These are phyloP conservation scores for Chromobotia macracanthus DNA, from an alignment of 2,797 vertebrate species.

Conservation along the genomic window DNA sequence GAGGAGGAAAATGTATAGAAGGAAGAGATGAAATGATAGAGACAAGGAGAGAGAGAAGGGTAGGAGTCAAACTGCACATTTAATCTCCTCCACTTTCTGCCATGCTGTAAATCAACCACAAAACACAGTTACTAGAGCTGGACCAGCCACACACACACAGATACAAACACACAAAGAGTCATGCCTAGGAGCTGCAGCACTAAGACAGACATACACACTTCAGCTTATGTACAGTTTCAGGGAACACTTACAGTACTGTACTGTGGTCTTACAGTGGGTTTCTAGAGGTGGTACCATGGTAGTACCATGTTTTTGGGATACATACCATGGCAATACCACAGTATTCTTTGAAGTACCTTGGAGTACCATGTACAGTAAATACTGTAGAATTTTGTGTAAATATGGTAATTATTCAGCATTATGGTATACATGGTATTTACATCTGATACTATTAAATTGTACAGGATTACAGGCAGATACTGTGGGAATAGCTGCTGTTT, in stretches of 20 bases:
- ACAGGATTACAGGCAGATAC: too few relatives aligned
- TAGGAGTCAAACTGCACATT: slow-evolving; percentile 53
- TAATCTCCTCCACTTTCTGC: slow-evolving; percentile 52
- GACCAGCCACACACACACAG: slow-evolving; percentile 28
- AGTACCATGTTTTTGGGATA: background rate
- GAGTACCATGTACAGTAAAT: too few relatives aligned
- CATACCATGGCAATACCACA: too few relatives aligned
- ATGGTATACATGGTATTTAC: too few relatives aligned
- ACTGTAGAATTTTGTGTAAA: too few relatives aligned
- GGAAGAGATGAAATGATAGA: slow-evolving; percentile 8
- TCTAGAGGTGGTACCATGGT: background rate
- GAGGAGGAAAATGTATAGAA: slow-evolving; percentile 21
- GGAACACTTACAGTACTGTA: background rate
- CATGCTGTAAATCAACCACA: slow-evolving; percentile 53
- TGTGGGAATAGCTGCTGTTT: too few relatives aligned
- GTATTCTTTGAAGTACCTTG: too few relatives aligned
- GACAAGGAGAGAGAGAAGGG: slow-evolving; percentile 9
- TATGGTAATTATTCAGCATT: too few relatives aligned
- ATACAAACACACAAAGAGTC: slow-evolving; percentile 7
- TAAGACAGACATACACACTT: slow-evolving; percentile 6
- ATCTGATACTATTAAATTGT: too few relatives aligned
- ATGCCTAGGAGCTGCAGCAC: slow-evolving; percentile 4
- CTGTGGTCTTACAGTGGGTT: slow-evolving; percentile 4
- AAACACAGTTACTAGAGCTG: slow-evolving; percentile 46
- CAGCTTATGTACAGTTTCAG: slow-evolving; percentile 1